Conservation (phyloP, 1,140 invertebrate genomes). For the Papilio dardanus region DNA sequence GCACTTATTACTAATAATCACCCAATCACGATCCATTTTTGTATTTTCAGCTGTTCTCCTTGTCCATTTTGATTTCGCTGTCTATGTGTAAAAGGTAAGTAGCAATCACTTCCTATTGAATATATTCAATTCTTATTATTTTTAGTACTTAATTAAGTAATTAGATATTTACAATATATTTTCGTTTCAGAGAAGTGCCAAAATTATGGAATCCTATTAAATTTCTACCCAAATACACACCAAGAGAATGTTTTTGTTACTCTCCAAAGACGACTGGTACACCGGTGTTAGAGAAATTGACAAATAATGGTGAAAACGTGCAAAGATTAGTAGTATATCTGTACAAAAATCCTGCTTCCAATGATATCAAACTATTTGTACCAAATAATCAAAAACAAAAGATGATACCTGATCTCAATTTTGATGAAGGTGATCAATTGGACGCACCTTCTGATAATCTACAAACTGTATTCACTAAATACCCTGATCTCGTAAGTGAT, state of each 20-base stretch:
- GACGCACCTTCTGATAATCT: background rate
- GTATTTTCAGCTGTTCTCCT: conserved; percentile 17
- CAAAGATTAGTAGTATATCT: conserved; percentile 52
- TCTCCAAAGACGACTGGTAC: conserved; percentile 16
- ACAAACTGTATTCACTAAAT: conserved; percentile 2
- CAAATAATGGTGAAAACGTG: conserved; percentile 23
- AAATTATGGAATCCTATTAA: background rate
- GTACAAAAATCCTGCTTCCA: conserved; percentile 41
- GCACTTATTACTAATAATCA: background rate
- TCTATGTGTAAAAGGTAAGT: conserved; percentile 17
- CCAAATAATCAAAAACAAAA: conserved; percentile 48
- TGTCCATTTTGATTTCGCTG: background rate
- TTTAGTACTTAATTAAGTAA: background rate
- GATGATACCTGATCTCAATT: conserved; percentile 47
- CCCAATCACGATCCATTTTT: background rate
- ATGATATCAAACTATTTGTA: conserved; percentile 45
- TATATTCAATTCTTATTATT: background rate
- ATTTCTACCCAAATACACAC: background rate
- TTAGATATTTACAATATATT: background rate
- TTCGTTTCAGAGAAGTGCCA: background rate
- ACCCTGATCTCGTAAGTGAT: background rate
- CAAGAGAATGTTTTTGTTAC: conserved; percentile 45
- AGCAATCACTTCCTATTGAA: background rate
- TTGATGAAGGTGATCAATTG: conserved; percentile 41
- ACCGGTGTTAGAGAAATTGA: conserved; percentile 38